These are phyloP conservation scores for Altica lythri DNA, from an alignment of 2,888 invertebrate species.

Conservation along the genomic window DNA sequence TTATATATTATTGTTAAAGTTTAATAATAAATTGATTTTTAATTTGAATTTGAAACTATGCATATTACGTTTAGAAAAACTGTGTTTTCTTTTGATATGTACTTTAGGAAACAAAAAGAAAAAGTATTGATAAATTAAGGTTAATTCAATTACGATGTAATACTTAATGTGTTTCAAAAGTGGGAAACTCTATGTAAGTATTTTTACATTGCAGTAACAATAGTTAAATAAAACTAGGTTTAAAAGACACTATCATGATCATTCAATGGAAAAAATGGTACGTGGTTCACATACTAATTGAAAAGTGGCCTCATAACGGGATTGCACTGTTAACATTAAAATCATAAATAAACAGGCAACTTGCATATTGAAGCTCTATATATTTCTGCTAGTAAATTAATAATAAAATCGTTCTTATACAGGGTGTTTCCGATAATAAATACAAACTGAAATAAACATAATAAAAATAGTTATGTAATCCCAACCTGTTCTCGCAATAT, in stretches of 20 bases:
- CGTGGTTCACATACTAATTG: slow-evolving; percentile 32
- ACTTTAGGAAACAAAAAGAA: background rate
- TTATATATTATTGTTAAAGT: no score
- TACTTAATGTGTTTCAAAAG: slow-evolving; percentile 15
- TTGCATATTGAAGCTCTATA: no score
- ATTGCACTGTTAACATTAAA: slow-evolving; percentile 22
- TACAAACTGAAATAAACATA: no score
- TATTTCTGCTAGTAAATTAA: no score
- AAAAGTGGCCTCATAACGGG: slow-evolving; percentile 26
- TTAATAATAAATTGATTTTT: background rate
- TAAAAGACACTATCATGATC: slow-evolving; percentile 32
- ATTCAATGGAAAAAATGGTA: slow-evolving; percentile 31
- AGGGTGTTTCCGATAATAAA: no score
- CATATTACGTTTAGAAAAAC: no score
- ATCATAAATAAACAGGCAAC: slow-evolving; percentile 7
- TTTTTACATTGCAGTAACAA: slow-evolving; percentile 27
- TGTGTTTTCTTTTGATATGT: background rate
- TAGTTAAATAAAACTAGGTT: slow-evolving; percentile 36
- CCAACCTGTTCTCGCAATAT: no score
- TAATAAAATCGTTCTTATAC: no score
- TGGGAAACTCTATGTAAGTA: slow-evolving; percentile 17
- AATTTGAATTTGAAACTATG: no score
- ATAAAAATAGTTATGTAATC: no score
- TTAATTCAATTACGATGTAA: slow-evolving; percentile 30
- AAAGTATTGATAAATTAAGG: slow-evolving; percentile 10